phyloP scores from a whole-genome alignment of 2,888 invertebrate genomes.

The Julus scanicus region DNA sequence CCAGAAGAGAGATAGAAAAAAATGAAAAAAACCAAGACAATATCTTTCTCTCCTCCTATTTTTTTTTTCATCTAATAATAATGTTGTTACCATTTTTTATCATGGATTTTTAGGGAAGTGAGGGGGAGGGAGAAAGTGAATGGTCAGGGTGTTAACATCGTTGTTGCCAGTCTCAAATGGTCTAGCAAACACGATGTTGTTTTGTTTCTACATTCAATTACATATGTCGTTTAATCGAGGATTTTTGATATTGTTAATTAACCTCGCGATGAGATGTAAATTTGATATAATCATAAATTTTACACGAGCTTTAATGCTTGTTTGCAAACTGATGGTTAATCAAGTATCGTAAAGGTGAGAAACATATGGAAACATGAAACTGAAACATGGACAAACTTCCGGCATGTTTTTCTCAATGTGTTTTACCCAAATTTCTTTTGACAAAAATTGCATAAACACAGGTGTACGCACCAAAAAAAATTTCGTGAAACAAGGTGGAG shows the following conservation, averaged over 20 bases:
- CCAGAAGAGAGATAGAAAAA: conserved; percentile 8
- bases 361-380: too few species aligned
- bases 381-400: too few species aligned
- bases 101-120: background rate
- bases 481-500: too few species aligned
- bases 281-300: background rate
- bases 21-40: background rate
- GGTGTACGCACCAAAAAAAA: too few species aligned
- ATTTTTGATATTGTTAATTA: conserved; percentile 27
- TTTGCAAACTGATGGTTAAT: too few species aligned
- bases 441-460: too few species aligned
- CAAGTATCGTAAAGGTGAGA: too few species aligned
- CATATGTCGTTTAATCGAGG: background rate
- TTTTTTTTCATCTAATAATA: conserved; percentile 13
- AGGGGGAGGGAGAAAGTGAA: conserved; percentile 4
- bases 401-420: too few species aligned
- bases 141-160: conserved; percentile 29
- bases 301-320: too few species aligned
- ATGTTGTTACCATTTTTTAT: conserved; percentile 41
- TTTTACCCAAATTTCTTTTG: too few species aligned
- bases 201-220: conserved; percentile 23
- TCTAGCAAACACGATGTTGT: conserved; percentile 15
- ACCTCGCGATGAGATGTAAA: background rate
- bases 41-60: conserved; percentile 26
- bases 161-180: background rate